Evolutionary conservation across 2,113 vertebrate genomes (phyloP).

Genomic region (Urocynchramus pylzowi): DNA sequence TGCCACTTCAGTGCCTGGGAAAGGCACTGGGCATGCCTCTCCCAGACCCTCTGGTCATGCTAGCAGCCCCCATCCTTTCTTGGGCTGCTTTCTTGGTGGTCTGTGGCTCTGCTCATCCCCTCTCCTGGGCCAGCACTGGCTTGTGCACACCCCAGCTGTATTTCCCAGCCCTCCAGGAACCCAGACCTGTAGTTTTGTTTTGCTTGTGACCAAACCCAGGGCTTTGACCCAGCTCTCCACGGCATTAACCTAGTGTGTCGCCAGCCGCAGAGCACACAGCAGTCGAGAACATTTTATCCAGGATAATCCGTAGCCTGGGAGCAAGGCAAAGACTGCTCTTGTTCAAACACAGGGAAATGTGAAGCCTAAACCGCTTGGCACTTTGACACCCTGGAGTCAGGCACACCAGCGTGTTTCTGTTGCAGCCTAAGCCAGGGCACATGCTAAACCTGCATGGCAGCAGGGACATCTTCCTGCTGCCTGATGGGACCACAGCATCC

Average conservation of each 20-base stretch:
- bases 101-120: neutral
- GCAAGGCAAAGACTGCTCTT: conserved; percentile 36
- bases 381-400: neutral
- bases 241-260: conserved; percentile 12
- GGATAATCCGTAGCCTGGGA: conserved; percentile 55
- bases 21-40: neutral
- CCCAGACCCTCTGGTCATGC: neutral
- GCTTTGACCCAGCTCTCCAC: conserved; percentile 12
- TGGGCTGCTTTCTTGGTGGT: neutral
- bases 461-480: neutral
- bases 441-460: neutral
- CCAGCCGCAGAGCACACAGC: conserved; percentile 24
- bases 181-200: neutral
- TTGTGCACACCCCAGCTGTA: neutral
- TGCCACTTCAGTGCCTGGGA: neutral
- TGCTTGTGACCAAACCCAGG: neutral
- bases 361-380: conserved; percentile 58
- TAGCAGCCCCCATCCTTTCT: neutral
- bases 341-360: conserved; percentile 53
- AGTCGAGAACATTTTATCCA: conserved; percentile 52
- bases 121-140: neutral
- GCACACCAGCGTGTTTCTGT: neutral
- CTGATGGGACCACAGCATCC: rapidly evolving
- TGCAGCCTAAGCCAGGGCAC: neutral
- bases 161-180: neutral